Base-by-base conservation (phyloP, 1,140 invertebrate genomes). In the Chelonus insularis region DNA sequence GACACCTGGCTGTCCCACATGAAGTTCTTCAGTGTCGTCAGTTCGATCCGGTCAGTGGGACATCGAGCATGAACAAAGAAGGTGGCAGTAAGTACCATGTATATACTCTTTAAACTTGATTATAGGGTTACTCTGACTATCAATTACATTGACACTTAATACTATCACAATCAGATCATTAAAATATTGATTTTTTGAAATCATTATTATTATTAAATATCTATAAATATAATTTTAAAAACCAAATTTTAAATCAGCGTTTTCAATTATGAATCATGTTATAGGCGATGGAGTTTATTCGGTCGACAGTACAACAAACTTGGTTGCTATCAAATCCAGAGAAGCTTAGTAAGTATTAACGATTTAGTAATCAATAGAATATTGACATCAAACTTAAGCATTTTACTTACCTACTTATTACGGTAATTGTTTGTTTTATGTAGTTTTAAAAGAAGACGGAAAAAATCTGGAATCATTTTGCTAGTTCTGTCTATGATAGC, bases 11-110 rank as follows among this genome's bases (percentile, higher is more conserved):
- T 77, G 71, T 76, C 72, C 72, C 71, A 72, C 72, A 72, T 72
- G 70, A 73, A 63, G 72, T 70, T 76, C 69, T 77, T 73, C 71
- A 72, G 74, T 77, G 77, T 77, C 73, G 72, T 76, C 76, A 79
- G 76, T 79, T 77, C 73, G 73, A 75, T 75, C 68, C 70, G 76
- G 72, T 75, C 74, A 78, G 66, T 79, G 73, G 73, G 74, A 72
- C 74, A 78, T 72, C 73, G 71, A 79, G 71, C 73, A 79, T 80
- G 78, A 79, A 72, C 69, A 71, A 74, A 65, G 68, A 73, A 62
- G 68, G 70, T 61, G 21, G n/a, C n/a, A 25, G 23, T 8, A 41
- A 57, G 23, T 43, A 57, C 29, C 9, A 41, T 12, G 32, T 39
- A 11, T 39, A 39, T 39, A 54, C 23, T 32, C 2, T 52, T 52